Evolutionary conservation across 2,113 vertebrate genomes (phyloP).

Genomic region (Jaculus jaculus): DNA sequence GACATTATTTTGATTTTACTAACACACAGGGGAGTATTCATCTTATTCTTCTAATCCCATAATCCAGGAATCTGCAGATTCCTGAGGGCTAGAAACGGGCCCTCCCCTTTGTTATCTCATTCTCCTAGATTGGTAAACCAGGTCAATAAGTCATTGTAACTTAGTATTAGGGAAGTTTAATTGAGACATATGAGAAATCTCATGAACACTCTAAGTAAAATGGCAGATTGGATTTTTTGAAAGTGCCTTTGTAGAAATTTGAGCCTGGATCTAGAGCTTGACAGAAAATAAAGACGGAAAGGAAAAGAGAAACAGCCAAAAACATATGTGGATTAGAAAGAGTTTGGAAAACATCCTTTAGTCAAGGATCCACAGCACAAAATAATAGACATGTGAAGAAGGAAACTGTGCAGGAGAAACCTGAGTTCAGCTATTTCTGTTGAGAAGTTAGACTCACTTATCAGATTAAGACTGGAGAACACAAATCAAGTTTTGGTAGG

Average conservation of each 20-base stretch:
- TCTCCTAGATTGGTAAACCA: background rate
- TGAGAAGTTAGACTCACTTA: background rate
- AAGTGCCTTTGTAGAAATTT: background rate
- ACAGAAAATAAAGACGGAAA: too few relatives aligned
- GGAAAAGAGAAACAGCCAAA: too few relatives aligned
- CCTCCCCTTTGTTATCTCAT: too few relatives aligned
- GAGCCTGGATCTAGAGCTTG: background rate
- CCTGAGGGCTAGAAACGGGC: fast-evolving
- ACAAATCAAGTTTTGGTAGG: too few relatives aligned
- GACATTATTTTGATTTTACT: background rate
- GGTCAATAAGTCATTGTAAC: background rate
- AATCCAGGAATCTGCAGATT: too few relatives aligned
- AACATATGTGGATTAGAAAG: background rate
- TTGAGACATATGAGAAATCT: background rate
- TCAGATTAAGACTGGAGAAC: background rate
- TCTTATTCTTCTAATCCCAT: background rate
- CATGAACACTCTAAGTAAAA: background rate
- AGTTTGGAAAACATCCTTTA: background rate
- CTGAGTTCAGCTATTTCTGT: background rate
- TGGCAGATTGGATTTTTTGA: background rate
- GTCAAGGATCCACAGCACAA: background rate
- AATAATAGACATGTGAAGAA: background rate
- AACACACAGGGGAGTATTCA: background rate
- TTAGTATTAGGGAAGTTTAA: background rate
- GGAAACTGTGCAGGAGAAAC: background rate